phyloP scores from a whole-genome alignment of 2,888 invertebrate species.

The Dynastes maya region DNA sequence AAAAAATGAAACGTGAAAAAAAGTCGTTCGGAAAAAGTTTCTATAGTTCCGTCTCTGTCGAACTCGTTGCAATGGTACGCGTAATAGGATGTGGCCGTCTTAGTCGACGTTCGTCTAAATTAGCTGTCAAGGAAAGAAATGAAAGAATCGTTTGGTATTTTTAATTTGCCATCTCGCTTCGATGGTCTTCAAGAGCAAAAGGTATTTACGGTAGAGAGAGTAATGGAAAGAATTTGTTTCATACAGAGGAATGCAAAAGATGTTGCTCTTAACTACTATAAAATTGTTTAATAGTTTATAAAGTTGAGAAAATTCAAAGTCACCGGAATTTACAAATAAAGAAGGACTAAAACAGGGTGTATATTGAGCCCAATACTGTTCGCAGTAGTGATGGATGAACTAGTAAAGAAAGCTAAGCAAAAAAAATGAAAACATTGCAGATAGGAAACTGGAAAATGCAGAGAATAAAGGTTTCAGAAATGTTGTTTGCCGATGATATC shows the following conservation, averaged over 20 bases:
- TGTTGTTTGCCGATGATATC: too few species aligned
- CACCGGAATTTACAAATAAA: too few species aligned
- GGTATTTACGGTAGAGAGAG: background rate
- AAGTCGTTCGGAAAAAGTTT: constrained; percentile 31
- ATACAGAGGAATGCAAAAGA: constrained; percentile 1
- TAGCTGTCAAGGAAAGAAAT: constrained; percentile 56
- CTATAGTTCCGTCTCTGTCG: constrained; percentile 9
- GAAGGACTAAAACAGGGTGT: too few species aligned
- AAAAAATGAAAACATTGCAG: too few species aligned
- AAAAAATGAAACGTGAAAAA: constrained; percentile 53
- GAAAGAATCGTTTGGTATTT: constrained; percentile 49
- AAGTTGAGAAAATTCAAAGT: too few species aligned
- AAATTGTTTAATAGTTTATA: too few species aligned
- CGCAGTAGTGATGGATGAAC: too few species aligned
- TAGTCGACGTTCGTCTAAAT: constrained; percentile 53
- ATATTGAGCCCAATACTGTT: too few species aligned
- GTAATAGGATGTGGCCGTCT: constrained; percentile 11
- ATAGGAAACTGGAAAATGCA: too few species aligned
- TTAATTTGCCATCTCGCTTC: constrained; percentile 51
- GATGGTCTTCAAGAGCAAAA: constrained; percentile 7
- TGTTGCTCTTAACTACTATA: background rate
- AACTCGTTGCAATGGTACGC: background rate
- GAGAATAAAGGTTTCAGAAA: too few species aligned
- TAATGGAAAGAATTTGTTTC: constrained; percentile 8
- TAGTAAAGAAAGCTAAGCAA: too few species aligned